Evolutionary conservation across 2,888 invertebrate genomes (phyloP), one percentile per base, ranked within the genome.

Genomic region (Tachystola acroxantha): DNA sequence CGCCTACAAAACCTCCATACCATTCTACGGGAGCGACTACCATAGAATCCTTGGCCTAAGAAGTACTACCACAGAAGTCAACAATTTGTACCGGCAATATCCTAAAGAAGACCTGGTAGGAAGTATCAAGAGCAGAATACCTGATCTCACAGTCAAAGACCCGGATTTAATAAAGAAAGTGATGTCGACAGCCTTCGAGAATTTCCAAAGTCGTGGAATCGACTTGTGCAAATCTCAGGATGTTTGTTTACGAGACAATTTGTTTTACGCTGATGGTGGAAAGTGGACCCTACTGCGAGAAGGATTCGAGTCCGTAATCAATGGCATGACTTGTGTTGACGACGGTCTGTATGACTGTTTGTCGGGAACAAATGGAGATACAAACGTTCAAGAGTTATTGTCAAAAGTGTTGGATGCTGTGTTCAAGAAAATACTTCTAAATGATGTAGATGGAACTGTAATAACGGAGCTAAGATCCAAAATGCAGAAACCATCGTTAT

Each of bases 171-270:
- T 80, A 58, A 78, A 80, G 64, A 75, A 73, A 59, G 71, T 85
- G 54, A 62, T 86, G 69, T 81, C 77, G 45, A 76, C 82, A 50
- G 82, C 84, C 69, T 84, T 79, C 54, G 69, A 71, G 49, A 70
- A 80, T 78, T 86, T 86, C 75, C 76, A 80, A 68, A 72, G 76
- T 63, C 70, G 85, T 67, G 86, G 86, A 57, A 74, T 79, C 53
- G 73, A 69, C 64, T 74, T 86, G 72, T 81, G 81, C 77, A 84
- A 80, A 75, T 82, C 85, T 67, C 70, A 64, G 74, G 86, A 86
- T 82, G 76, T 82, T 80, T 85, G 84, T 78, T 70, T 86, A 75
- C 76, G 77, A 76, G 79, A 85, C 81, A 86, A 86, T 80, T 76
- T 84, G 68, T 86, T 84, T 68, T 84, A 84, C 53, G 70, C 79